phyloP scores from a whole-genome alignment of 2,797 vertebrate genomes.

The Anguilla megastoma region DNA sequence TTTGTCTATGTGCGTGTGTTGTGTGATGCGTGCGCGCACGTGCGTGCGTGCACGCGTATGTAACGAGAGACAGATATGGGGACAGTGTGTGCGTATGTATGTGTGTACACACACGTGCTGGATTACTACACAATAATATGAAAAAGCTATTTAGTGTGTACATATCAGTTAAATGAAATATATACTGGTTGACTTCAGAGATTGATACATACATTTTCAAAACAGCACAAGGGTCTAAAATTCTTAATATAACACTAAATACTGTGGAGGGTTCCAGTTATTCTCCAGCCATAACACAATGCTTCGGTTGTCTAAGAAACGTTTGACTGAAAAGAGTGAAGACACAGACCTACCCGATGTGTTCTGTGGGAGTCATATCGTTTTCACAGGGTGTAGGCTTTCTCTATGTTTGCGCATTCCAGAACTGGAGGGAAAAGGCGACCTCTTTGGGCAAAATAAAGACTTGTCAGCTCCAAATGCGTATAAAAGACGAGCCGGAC shows the following conservation, averaged over 20 bases:
- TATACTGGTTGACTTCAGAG: background rate
- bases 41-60: background rate
- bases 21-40: background rate
- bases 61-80: background rate
- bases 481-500: background rate
- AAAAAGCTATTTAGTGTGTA: background rate
- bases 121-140: background rate
- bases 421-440: slow-evolving; percentile 31
- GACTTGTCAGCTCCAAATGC: background rate
- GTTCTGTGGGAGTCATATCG: background rate
- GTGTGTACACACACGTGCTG: background rate
- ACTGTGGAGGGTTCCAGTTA: background rate
- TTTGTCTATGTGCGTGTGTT: background rate
- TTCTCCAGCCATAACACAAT: background rate
- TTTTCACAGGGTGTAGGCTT: background rate
- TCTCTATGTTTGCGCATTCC: slow-evolving; percentile 7
- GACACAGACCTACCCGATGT: background rate
- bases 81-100: background rate
- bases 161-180: background rate
- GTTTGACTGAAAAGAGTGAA: background rate
- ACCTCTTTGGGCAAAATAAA: slow-evolving; percentile 34
- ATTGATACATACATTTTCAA: background rate
- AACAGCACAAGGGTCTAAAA: background rate
- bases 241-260: background rate
- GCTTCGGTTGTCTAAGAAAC: background rate